Evolutionary conservation across 1,140 invertebrate genomes (phyloP), one percentile per base, ranked within the genome.

Genomic region (Meloidogyne hapla): DNA sequence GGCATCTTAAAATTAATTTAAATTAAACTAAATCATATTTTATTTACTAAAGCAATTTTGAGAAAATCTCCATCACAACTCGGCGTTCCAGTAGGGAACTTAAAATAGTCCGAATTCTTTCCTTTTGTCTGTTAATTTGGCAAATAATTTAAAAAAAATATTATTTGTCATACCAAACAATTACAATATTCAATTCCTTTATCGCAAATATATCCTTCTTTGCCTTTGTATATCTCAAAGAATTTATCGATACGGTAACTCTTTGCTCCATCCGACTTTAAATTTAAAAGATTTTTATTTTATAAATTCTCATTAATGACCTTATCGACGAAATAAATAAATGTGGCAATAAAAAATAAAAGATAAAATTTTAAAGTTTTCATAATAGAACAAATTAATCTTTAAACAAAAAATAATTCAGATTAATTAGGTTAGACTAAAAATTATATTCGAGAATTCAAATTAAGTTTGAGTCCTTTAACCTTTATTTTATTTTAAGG

Each of bases 1-100:
- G 48, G 48, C 48, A 56, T 56, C 48, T 56, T 56, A n/a, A 56
- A n/a, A 56, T 56, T 56, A 56, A 56, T n/a, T 56, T 33, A 4
- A 56, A 56, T 56, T 56, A 42, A 12, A 56, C n/a, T n/a, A n/a
- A 56, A 56, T n/a, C 6, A 56, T 15, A n/a, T 56, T 56, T n/a
- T 56, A 56, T 56, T 56, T n/a, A 56, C 48, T 8, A n/a, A 56
- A 56, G 48, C 48, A 56, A 56, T 56, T n/a, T 56, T 56, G n/a
- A 56, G 18, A n/a, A 56, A 56, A n/a, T 56, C 18, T n/a, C 6
- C n/a, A 56, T 56, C 8, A 9, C 48, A 56, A n/a, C 18, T 18
- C 3, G 48, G 48, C n/a, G 48, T 18, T 6, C 2, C 18, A 56
- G 48, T n/a, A 4, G 48, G 48, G n/a, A 56, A n/a, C 0, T n/a